phyloP scores from a whole-genome alignment of 2,888 invertebrate genomes.

The Nymphalis urticae region DNA sequence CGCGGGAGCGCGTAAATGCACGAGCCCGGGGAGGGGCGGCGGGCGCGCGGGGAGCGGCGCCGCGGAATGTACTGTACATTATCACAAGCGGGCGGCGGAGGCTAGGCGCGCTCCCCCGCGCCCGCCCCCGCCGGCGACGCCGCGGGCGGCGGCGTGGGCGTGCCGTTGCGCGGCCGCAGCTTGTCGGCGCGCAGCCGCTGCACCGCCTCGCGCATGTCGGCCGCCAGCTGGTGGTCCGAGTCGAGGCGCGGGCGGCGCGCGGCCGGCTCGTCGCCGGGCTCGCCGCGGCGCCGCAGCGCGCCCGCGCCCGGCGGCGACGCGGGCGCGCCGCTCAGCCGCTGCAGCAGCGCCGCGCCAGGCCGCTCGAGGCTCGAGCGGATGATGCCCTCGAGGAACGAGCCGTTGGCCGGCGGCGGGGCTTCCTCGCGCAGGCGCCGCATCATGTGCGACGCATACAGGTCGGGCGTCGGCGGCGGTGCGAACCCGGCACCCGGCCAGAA shows the following conservation, averaged over 20 bases:
- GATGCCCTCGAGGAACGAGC: slow-evolving; percentile 92
- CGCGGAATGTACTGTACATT: slow-evolving; percentile 28
- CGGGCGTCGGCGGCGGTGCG: slow-evolving; percentile 81
- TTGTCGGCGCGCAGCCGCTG: slow-evolving; percentile 76
- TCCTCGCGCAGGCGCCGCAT: slow-evolving; percentile 90
- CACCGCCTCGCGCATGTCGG: slow-evolving; percentile 76
- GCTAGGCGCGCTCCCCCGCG: slow-evolving; percentile 53
- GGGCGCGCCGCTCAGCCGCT: slow-evolving; percentile 59
- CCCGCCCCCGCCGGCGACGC: slow-evolving; percentile 47
- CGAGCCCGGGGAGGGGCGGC: slow-evolving; percentile 19
- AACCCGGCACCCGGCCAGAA: slow-evolving; percentile 86
- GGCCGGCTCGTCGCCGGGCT: slow-evolving; percentile 82
- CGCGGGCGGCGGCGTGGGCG: slow-evolving; percentile 63
- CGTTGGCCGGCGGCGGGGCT: slow-evolving; percentile 84
- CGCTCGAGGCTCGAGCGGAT: slow-evolving; percentile 90
- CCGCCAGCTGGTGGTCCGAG: slow-evolving; percentile 72
- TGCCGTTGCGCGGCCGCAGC: slow-evolving; percentile 67
- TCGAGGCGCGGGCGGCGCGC: slow-evolving; percentile 75
- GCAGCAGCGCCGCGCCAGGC: slow-evolving; percentile 66
- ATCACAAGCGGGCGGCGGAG: slow-evolving; percentile 39
- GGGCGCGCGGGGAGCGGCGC: slow-evolving; percentile 32
- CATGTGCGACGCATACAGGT: slow-evolving; percentile 89
- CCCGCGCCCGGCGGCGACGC: slow-evolving; percentile 70
- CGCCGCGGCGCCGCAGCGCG: slow-evolving; percentile 83
- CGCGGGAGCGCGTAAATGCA: slow-evolving; percentile 13